A percentile compares a stretch with the other conserved stretches of the same genome.
phyloP scores from a whole-genome alignment of 2,888 invertebrate species.

The Octonoba sinensis region DNA sequence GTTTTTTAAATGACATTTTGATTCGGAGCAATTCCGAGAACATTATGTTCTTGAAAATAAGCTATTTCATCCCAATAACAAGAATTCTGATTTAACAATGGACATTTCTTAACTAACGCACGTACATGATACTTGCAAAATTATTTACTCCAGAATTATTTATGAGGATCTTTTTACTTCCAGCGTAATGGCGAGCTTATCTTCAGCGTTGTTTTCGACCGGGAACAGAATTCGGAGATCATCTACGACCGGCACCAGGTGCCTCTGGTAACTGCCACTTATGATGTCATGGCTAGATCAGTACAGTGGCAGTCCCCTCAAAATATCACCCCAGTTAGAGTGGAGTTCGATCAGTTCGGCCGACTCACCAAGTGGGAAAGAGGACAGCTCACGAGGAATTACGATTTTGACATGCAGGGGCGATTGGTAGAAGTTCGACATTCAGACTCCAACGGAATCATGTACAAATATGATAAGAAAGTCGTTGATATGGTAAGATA shows the following conservation, averaged over 20 bases:
- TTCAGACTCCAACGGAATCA: conserved; percentile 85
- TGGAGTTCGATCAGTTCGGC: conserved; percentile 84
- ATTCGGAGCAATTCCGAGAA: no score
- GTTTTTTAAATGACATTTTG: no score
- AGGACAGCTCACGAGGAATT: conserved; percentile 78
- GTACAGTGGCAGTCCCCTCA: conserved; percentile 81
- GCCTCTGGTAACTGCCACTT: conserved; percentile 87
- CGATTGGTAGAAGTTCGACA: conserved; percentile 88
- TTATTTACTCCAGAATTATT: no score
- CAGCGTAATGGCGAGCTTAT: conserved; percentile 91
- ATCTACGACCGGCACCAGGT: conserved; percentile 88
- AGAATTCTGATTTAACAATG: no score
- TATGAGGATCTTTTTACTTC: not conserved
- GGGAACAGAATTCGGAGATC: conserved; percentile 88
- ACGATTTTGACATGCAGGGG: conserved; percentile 89
- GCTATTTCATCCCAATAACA: no score
- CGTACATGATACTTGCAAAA: no score
- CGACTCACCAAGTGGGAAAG: conserved; percentile 92
- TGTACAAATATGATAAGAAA: conserved; percentile 85
- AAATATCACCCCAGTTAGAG: conserved; percentile 82
- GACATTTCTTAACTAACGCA: no score
- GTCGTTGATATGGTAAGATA: conserved; percentile 73
- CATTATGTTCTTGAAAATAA: no score
- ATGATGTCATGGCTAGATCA: conserved; percentile 90
- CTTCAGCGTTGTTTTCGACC: conserved; percentile 92